Base-by-base conservation (phyloP, 2,797 vertebrate genomes). In the Melanotaenia trifasciata region DNA sequence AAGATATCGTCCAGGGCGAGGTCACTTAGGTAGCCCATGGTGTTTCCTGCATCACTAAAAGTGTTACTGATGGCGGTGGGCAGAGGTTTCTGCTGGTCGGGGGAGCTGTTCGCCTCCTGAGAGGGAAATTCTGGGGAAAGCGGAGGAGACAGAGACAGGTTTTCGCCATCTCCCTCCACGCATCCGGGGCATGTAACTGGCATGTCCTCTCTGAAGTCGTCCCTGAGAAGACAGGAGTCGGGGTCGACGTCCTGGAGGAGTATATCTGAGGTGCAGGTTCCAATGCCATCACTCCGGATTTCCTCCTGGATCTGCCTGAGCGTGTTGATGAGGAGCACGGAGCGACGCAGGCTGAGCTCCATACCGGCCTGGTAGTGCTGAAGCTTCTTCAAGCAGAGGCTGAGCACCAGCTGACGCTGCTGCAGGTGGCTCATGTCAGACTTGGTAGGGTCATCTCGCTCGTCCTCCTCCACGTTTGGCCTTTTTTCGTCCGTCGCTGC, bases 291-390 rank as follows among this genome's bases (percentile, higher is more conserved):
- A 3, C 94, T 91, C 4, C 80, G 92, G 86, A 96, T 96, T 70
- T 97, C 96, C 75, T 95, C 94, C 84, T 96, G 96, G 47, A 97
- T 95, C 84, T 96, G 95, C 82, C 95, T 82, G 20, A 96, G 92
- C 1, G 95, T 96, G 94, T 96, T 96, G 91, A 95, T 90, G 78
- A 96, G 96, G 75, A 97, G 93, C 67, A 97, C 96, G 0, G 96
- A 96, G 77, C 96, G 95, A 20, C 95, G 95, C 72, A 96, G 88
- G 89, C 96, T 96, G n/a, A 95, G 96, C 91, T 96, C 96, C 88
- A 94, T 85, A 70, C 96, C 92, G 57, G 90, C 93, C 88, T 93
- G 94, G 88, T 94, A 95, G 0, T 91, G 92, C 86, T 95, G 95
- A 11, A 97, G 84, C 89, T 96, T 97, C 91, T 95, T 90, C 92